These are phyloP conservation scores for Columba guinea DNA, from an alignment of 2,797 vertebrate species.

Conservation along the genomic window DNA sequence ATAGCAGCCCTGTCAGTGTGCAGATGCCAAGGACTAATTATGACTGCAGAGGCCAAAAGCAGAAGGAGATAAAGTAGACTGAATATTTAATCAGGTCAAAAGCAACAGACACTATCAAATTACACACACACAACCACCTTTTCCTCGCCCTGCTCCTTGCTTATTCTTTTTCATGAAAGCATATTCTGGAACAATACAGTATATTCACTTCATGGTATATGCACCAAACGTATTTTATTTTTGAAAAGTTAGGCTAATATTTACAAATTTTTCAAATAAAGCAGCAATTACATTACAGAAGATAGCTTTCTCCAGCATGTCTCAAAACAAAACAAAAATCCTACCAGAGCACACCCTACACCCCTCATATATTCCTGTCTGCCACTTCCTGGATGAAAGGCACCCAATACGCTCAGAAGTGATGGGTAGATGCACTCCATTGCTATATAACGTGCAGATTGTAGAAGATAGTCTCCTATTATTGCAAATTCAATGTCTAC, in stretches of 20 bases:
- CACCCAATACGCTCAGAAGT: not conserved
- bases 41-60: not conserved
- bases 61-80: slow-evolving; percentile 7
- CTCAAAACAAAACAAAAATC: not conserved
- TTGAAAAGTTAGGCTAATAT: not conserved
- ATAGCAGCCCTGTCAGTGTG: slow-evolving; percentile 20
- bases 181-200: not conserved
- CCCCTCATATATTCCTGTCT: not conserved
- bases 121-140: not conserved
- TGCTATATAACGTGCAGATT: not conserved
- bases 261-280: not conserved
- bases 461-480: not conserved
- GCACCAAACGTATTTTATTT: not conserved
- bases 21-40: slow-evolving; percentile 38
- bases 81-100: slow-evolving; percentile 49
- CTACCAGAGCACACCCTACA: not conserved
- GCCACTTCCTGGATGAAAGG: not conserved
- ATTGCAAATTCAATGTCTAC: not conserved
- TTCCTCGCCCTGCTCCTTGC: not conserved
- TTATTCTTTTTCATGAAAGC: not conserved
- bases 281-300: not conserved
- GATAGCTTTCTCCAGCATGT: too few relatives aligned
- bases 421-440: not conserved
- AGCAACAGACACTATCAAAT: slow-evolving; percentile 19
- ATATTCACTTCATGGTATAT: not conserved